Evolutionary conservation across 2,113 vertebrate genomes (phyloP).

Genomic region (Anguilla rostrata): DNA sequence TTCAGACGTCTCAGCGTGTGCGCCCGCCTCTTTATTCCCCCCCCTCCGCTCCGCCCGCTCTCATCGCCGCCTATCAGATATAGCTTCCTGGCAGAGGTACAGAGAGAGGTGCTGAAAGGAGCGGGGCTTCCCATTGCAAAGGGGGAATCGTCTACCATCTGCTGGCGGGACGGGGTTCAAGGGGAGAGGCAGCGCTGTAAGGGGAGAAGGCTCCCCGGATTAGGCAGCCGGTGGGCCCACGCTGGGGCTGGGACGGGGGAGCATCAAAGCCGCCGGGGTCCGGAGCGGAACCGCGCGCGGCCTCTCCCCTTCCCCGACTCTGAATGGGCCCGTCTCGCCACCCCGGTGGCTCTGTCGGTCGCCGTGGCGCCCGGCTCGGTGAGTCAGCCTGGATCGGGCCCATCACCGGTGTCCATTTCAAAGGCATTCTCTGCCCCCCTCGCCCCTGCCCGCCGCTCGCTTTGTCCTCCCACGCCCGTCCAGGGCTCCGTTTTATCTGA

Average conservation of each 20-base stretch:
- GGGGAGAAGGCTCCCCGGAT: constrained; percentile 7
- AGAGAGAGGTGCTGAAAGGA: constrained; percentile 4
- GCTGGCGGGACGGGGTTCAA: constrained; percentile 5
- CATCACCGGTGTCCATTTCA: constrained; percentile 27
- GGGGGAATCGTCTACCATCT: constrained; percentile 26
- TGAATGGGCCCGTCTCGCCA: constrained; percentile 9
- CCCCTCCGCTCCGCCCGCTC: not conserved
- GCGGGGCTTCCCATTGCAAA: constrained; percentile 19
- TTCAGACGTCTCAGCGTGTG: not conserved
- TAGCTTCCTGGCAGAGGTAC: constrained; percentile 23
- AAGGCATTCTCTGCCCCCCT: constrained; percentile 20
- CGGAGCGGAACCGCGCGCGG: not conserved
- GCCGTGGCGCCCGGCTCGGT: constrained; percentile 25
- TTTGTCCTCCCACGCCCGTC: not conserved
- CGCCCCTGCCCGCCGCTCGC: constrained; percentile 5
- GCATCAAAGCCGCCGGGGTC: not conserved
- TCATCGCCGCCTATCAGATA: constrained; percentile 16
- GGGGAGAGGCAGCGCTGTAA: constrained; percentile 10
- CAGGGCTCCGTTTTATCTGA: constrained; percentile 8
- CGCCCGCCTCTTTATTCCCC: not conserved
- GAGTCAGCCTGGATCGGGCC: not conserved
- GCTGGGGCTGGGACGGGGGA: not conserved
- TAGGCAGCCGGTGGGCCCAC: not conserved
- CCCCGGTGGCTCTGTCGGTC: constrained; percentile 3
- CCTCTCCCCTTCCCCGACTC: not conserved